phyloP scores from a whole-genome alignment of 1,140 invertebrate species.

The Bilobella aurantiaca region DNA sequence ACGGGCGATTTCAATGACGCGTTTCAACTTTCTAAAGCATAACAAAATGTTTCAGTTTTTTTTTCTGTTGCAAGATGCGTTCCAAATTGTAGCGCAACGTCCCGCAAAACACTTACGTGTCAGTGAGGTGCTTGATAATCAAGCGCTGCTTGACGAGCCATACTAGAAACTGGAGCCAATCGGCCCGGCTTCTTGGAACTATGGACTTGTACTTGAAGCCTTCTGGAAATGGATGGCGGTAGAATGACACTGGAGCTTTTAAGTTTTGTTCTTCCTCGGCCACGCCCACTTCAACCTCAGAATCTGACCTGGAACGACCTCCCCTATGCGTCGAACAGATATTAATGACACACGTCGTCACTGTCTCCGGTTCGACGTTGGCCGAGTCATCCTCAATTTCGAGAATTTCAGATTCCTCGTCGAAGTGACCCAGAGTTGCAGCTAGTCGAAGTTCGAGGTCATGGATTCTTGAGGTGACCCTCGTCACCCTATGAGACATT shows the following conservation, averaged over 20 bases:
- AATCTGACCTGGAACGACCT: neutral
- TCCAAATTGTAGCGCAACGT: too few species aligned
- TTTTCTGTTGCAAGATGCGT: neutral
- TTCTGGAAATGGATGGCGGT: neutral
- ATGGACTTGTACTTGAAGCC: neutral
- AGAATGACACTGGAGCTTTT: neutral
- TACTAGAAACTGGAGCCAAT: constrained; percentile 17
- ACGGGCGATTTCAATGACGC: neutral
- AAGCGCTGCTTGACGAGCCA: constrained; percentile 7
- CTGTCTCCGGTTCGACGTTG: neutral
- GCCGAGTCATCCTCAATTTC: too few species aligned
- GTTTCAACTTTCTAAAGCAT: neutral
- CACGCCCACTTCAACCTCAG: neutral
- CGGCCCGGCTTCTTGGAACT: constrained; percentile 9
- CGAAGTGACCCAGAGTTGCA: too few species aligned
- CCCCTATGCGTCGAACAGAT: neutral
- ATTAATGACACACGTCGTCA: neutral
- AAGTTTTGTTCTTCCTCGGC: neutral
- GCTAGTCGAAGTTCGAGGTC: too few species aligned
- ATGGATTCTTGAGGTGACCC: too few species aligned
- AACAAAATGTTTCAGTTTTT: neutral
- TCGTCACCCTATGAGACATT: too few species aligned
- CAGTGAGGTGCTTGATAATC: constrained; percentile 5
- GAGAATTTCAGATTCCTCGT: too few species aligned
- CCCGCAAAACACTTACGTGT: neutral